Percentiles rank a stretch among this genome's conserved stretches.
phyloP scores from a whole-genome alignment of 2,888 invertebrate genomes.

The Stramonita haemastoma region DNA sequence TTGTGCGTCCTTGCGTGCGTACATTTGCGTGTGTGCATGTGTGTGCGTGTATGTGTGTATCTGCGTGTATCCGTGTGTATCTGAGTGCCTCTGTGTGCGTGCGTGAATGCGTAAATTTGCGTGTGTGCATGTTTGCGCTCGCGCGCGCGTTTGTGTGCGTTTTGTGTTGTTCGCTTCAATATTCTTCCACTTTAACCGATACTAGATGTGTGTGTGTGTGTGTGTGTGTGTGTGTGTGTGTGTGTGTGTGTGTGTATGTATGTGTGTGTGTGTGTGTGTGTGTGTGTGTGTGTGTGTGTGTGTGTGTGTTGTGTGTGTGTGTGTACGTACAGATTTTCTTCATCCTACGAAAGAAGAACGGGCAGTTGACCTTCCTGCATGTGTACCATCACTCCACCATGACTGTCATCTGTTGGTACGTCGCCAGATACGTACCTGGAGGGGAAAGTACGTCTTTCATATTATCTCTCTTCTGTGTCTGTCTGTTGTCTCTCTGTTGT shows the following conservation, averaged over 20 bases:
- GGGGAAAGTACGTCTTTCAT: constrained; percentile 61
- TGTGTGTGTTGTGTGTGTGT: constrained; percentile 7
- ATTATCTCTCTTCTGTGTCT: constrained; percentile 18
- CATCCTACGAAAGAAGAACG: constrained; percentile 65
- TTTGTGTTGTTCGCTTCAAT: too few species aligned
- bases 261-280: neutral
- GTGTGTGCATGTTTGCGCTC: neutral
- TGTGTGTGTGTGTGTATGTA: neutral
- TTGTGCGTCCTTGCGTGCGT: too few species aligned
- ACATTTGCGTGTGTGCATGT: too few species aligned
- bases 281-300: neutral
- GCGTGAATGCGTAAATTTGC: neutral
- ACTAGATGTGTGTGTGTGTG: neutral
- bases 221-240: neutral
- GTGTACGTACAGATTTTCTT: constrained; percentile 60
- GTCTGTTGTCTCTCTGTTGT: neutral
- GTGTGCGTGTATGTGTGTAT: too few species aligned
- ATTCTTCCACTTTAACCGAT: neutral
- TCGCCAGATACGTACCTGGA: constrained; percentile 63
- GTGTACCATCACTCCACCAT: constrained; percentile 72
- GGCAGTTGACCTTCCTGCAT: constrained; percentile 68
- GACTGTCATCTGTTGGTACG: constrained; percentile 67
- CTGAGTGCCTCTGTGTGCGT: neutral
- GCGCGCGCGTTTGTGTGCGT: too few species aligned
- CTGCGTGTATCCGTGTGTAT: neutral